Evolutionary conservation across 2,113 vertebrate genomes (phyloP), one percentile per base, ranked within the genome.

Genomic region (Hipposideros armiger): DNA sequence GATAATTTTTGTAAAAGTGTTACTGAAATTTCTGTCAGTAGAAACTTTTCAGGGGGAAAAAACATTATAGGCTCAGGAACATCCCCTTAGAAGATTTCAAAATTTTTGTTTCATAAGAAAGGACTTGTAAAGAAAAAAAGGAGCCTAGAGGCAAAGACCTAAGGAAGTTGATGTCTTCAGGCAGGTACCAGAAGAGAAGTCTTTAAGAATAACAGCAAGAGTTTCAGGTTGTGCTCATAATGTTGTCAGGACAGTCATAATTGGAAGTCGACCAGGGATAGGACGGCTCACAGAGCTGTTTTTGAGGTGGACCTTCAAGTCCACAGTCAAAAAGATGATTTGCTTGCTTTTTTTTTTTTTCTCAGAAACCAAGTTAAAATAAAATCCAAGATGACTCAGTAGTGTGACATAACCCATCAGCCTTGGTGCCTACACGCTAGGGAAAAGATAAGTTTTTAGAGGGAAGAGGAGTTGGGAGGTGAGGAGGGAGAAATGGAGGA

Each of bases 141-240:
- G 11, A 72, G 88, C 66, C 76, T 66, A 40, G 28, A 86, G 69
- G 62, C 84, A 96, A 91, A 96, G 20, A 45, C 91, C 91, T 84
- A 58, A 52, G 52, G 70, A 36, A 90, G n/a, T 40, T n/a, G 42
- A 81, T 74, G 28, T 56, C 88, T 62, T 82, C 22, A 45, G 73
- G 73, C 77, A 95, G 24, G 50, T 26, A 54, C 56, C 78, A 86
- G 73, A 85, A 70, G 81, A 87, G 45, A 50, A 14, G 4, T 14
- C 20, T 36, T 78, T 15, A 64, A 47, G 30, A 80, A 85, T 11
- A 67, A 45, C 20, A 50, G 1, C 11, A 64, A 74, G 32, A 70
- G 47, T 54, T 69, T 90, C 19, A 62, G 32, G 56, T 36, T 64
- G 20, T 58, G 7, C 15, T 66, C 32, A 62, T 73, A 91, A 66